Conservation (phyloP, 2,888 invertebrate species). For the Dorcus parallelipipedus region DNA sequence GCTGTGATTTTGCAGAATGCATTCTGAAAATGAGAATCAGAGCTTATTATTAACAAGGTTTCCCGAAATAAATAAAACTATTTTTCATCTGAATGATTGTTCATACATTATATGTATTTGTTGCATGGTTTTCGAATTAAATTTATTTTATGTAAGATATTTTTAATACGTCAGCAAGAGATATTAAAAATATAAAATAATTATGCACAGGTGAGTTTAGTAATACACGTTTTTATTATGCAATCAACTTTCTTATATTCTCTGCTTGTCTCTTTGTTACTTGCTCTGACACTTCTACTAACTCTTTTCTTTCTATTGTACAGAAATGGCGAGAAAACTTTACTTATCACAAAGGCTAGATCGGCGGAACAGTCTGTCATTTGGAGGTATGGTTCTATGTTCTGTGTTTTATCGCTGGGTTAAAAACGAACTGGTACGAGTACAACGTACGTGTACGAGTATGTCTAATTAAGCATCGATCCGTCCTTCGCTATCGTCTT, state of each 20-base stretch:
- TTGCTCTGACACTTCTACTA: constrained; percentile 14
- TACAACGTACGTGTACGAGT: neutral
- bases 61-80: no score
- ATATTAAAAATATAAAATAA: no score
- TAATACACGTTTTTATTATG: neutral
- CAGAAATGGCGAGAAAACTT: constrained; percentile 51
- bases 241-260: neutral
- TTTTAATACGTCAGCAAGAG: no score
- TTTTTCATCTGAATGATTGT: no score
- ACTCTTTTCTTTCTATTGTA: constrained; percentile 34
- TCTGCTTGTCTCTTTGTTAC: neutral
- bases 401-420: constrained; percentile 5
- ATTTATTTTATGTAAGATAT: no score
- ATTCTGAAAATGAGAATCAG: no score
- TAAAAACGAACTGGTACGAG: constrained; percentile 7
- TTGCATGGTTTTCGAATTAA: no score
- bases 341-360: constrained; percentile 51
- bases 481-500: no score
- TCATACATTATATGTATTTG: no score
- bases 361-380: constrained; percentile 50
- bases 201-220: neutral
- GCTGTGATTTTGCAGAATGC: no score
- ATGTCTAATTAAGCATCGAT: no score
- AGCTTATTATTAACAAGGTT: no score
- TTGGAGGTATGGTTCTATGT: constrained; percentile 43